A percentile compares a stretch with the other conserved stretches of the same genome.
phyloP scores from a whole-genome alignment of 1,140 invertebrate species.

The Apis laboriosa region DNA sequence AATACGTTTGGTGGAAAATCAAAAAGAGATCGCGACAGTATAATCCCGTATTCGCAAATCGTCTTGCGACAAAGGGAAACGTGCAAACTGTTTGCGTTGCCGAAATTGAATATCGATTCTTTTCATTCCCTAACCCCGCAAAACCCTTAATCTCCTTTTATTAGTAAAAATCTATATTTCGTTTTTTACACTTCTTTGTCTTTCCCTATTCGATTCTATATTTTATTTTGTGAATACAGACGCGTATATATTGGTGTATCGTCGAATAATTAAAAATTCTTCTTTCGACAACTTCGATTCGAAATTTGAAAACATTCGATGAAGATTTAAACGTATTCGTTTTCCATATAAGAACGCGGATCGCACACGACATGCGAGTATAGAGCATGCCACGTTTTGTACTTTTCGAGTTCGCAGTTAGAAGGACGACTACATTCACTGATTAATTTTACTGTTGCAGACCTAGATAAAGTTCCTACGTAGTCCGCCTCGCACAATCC shows the following conservation, averaged over 20 bases:
- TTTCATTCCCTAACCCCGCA: background rate
- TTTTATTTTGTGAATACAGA: background rate
- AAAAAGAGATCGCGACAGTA: background rate
- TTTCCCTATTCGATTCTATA: too few relatives aligned
- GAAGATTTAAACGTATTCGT: background rate
- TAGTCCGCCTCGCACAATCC: background rate
- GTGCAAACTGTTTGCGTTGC: background rate
- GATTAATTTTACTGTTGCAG: conserved; percentile 13
- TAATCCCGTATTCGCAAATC: conserved; percentile 4
- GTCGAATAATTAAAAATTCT: background rate
- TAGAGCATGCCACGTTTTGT: background rate
- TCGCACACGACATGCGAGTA: background rate
- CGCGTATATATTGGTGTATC: too few relatives aligned
- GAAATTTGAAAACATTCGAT: background rate
- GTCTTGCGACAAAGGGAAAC: background rate
- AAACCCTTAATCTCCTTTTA: too few relatives aligned
- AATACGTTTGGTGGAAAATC: background rate
- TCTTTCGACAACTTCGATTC: too few relatives aligned
- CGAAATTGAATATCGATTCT: background rate
- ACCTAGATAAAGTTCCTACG: background rate
- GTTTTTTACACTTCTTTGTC: background rate
- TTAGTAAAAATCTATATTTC: background rate
- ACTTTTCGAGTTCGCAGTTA: conserved; percentile 23
- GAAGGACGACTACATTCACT: conserved; percentile 77
- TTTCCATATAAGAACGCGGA: background rate